Evolutionary conservation across 1,140 invertebrate genomes (phyloP).

Genomic region (Drosophila ananassae): DNA sequence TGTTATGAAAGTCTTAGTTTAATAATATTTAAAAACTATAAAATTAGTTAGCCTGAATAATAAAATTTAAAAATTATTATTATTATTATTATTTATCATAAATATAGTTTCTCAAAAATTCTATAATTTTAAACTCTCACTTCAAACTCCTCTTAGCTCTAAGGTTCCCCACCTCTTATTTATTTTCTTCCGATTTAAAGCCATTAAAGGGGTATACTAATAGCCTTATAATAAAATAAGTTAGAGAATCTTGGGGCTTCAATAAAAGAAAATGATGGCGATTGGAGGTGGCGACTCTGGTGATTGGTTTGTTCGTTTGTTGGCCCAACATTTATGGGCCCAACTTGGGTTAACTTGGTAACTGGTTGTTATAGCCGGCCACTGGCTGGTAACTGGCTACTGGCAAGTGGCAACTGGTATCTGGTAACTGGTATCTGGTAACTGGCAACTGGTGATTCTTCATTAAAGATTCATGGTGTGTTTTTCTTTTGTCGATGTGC

Average conservation of each 20-base stretch:
- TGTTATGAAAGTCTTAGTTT: too few species aligned
- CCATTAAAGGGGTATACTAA: too few species aligned
- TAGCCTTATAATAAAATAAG: too few species aligned
- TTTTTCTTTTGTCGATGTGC: constrained; percentile 66
- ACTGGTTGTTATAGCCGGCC: constrained; percentile 1
- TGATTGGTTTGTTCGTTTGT: constrained; percentile 31
- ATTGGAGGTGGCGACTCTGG: constrained; percentile 17
- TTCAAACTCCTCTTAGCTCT: too few species aligned
- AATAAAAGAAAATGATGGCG: constrained; percentile 7
- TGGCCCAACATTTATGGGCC: constrained; percentile 36
- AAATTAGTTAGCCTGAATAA: too few species aligned
- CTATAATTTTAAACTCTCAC: too few species aligned
- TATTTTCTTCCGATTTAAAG: too few species aligned
- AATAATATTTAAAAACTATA: too few species aligned
- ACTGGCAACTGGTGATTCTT: constrained; percentile 58
- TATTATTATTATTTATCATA: too few species aligned
- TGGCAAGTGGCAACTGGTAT: constrained; percentile 12
- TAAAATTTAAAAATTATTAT: too few species aligned
- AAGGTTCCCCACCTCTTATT: too few species aligned
- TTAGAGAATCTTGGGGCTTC: not conserved
- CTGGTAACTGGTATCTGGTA: constrained; percentile 12
- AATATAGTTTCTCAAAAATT: too few species aligned
- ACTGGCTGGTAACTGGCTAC: not conserved
- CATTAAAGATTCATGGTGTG: constrained; percentile 83
- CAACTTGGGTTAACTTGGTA: constrained; percentile 38